Conservation (phyloP, 2,113 vertebrate species). For the Scatophagus argus region DNA sequence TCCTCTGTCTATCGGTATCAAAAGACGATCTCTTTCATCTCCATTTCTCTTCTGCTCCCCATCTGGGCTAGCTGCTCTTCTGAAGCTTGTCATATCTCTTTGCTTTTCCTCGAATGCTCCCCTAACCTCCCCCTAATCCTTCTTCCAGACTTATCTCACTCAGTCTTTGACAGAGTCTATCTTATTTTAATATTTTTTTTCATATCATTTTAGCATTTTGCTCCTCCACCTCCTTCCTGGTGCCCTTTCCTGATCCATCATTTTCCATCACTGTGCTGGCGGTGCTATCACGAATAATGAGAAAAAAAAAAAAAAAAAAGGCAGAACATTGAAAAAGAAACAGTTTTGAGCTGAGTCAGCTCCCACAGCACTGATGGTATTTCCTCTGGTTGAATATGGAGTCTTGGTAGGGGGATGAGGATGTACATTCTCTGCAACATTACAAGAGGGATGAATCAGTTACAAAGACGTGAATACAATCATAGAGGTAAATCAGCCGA, state of each 20-base stretch:
- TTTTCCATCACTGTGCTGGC: constrained; percentile 41
- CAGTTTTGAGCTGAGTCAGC: constrained; percentile 64
- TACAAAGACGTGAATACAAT: constrained; percentile 7
- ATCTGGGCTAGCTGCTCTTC: constrained; percentile 48
- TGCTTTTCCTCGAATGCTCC: constrained; percentile 31
- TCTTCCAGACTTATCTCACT: constrained; percentile 61
- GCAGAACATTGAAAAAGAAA: constrained; percentile 27
- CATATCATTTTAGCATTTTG: constrained; percentile 59
- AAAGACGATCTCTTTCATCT: constrained; percentile 64
- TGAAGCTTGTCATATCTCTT: constrained; percentile 54
- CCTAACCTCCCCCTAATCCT: constrained; percentile 39
- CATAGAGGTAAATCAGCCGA: constrained; percentile 8
- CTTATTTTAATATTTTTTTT: constrained; percentile 67
- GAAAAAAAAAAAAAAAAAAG: constrained; percentile 11
- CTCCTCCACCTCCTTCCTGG: constrained; percentile 30
- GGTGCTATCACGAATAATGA: constrained; percentile 63
- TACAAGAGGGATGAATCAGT: not conserved
- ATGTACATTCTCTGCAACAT: not conserved
- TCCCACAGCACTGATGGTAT: constrained; percentile 28
- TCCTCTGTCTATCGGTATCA: constrained; percentile 52
- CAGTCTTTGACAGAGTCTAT: constrained; percentile 56
- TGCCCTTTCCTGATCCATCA: constrained; percentile 68
- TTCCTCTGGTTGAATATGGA: constrained; percentile 46
- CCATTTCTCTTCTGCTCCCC: constrained; percentile 47
- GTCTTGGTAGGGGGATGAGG: not conserved